A percentile compares a stretch with the other conserved stretches of the same genome.
Conservation (phyloP, 2,113 vertebrate species). For the Thinocorus orbignyianus region DNA sequence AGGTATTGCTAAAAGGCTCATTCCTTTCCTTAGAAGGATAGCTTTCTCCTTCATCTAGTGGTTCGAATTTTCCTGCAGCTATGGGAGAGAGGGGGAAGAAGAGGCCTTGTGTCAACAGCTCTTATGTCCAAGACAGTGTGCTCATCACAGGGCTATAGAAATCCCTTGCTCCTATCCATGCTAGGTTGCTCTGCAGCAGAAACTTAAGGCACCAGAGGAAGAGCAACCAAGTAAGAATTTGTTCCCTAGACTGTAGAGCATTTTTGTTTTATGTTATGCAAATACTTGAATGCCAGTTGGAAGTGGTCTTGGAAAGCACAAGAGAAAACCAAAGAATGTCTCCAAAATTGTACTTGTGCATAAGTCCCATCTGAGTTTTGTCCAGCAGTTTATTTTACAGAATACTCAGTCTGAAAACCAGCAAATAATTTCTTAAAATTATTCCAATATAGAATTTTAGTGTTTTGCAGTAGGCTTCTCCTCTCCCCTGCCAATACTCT, state of each 20-base stretch:
- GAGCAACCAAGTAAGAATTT: background rate
- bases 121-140: background rate
- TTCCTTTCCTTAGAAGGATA: background rate
- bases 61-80: background rate
- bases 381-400: background rate
- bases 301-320: background rate
- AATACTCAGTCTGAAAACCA: background rate
- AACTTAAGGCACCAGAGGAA: background rate
- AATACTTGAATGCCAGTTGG: background rate
- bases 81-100: background rate
- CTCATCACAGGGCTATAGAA: background rate
- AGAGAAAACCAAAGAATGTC: background rate
- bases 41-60: background rate
- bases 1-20: background rate
- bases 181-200: background rate
- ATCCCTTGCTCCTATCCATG: background rate
- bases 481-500: fast-evolving
- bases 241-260: background rate
- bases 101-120: background rate
- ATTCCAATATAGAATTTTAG: background rate
- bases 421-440: background rate
- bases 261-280: background rate
- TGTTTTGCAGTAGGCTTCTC: background rate
- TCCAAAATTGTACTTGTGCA: background rate
- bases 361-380: background rate